These are phyloP conservation scores for Pristionchus fissidentatus DNA, from an alignment of 2,888 invertebrate genomes.

Conservation along the genomic window DNA sequence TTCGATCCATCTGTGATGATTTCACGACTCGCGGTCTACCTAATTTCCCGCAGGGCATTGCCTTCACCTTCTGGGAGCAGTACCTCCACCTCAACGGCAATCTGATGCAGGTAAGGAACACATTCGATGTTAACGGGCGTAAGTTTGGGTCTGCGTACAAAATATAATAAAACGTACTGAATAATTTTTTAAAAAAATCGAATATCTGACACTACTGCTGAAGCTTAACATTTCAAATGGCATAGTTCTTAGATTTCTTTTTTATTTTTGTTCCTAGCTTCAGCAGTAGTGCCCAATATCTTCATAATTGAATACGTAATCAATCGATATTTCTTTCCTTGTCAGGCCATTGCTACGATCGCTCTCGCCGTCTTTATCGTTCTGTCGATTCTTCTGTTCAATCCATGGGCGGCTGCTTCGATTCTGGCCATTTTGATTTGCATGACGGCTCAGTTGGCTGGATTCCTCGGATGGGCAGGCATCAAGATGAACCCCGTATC, in stretches of 20 bases:
- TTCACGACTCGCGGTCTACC: slow-evolving; percentile 89
- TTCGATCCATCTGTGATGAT: slow-evolving; percentile 86
- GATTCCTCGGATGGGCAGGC: slow-evolving; percentile 88
- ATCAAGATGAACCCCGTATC: slow-evolving; percentile 91
- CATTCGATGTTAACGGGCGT: not conserved
- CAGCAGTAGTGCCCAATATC: too few species aligned
- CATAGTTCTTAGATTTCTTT: not conserved
- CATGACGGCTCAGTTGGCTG: slow-evolving; percentile 29
- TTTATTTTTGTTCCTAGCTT: not conserved
- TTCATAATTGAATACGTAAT: too few species aligned
- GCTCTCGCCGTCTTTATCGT: slow-evolving; percentile 84
- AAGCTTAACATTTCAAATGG: too few species aligned
- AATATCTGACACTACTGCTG: too few species aligned
- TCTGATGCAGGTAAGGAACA: slow-evolving; percentile 58
- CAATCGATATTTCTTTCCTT: not conserved
- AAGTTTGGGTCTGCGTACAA: too few species aligned
- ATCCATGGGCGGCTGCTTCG: slow-evolving; percentile 83
- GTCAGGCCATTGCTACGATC: slow-evolving; percentile 67
- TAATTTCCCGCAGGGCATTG: slow-evolving; percentile 97
- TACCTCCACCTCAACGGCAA: slow-evolving; percentile 87
- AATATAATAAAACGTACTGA: too few species aligned
- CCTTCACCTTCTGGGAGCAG: slow-evolving; percentile 95
- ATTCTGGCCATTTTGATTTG: slow-evolving; percentile 76
- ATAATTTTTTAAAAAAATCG: too few species aligned
- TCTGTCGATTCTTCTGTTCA: slow-evolving; percentile 85